Evolutionary conservation across 92 coral and sea anemone genomes (phyloP).

Genomic region (Epizoanthus fatuus): DNA sequence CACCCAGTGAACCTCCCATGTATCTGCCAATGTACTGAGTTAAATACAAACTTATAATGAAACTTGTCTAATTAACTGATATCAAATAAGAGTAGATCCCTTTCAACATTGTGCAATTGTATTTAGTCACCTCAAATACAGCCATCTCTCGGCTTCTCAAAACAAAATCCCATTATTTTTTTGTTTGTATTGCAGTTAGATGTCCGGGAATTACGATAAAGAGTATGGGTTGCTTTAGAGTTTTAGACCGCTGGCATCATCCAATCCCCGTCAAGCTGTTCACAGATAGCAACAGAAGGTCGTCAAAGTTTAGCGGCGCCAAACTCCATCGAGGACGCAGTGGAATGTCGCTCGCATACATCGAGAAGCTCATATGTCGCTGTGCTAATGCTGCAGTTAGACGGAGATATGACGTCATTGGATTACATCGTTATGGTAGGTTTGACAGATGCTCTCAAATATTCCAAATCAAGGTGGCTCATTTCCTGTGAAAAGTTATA

Average conservation of each 20-base stretch:
- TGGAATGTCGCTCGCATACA: conserved; percentile 10
- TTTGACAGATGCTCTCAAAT: neutral
- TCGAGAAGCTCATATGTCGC: conserved; percentile 18
- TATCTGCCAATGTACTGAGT: too few relatives aligned
- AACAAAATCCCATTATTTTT: neutral
- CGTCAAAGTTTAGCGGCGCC: conserved; percentile 19
- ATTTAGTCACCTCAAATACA: neutral
- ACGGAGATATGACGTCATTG: neutral
- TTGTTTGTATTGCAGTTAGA: neutral
- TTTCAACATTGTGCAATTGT: neutral
- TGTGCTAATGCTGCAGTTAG: conserved; percentile 11
- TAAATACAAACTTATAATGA: too few relatives aligned
- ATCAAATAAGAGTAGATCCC: neutral
- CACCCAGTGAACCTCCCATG: too few relatives aligned
- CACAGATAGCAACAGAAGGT: neutral
- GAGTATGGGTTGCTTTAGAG: conserved; percentile 21
- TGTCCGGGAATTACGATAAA: conserved; percentile 25
- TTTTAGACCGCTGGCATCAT: conserved; percentile 8
- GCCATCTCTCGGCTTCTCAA: neutral
- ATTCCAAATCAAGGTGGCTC: too few relatives aligned
- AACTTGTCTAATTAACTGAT: too few relatives aligned
- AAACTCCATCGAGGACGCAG: conserved; percentile 16
- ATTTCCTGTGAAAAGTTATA: too few relatives aligned
- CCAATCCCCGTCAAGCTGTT: conserved; percentile 20
- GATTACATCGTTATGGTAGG: conserved; percentile 35